Conservation (phyloP, 2,797 vertebrate genomes). For the Poecilia velifera region DNA sequence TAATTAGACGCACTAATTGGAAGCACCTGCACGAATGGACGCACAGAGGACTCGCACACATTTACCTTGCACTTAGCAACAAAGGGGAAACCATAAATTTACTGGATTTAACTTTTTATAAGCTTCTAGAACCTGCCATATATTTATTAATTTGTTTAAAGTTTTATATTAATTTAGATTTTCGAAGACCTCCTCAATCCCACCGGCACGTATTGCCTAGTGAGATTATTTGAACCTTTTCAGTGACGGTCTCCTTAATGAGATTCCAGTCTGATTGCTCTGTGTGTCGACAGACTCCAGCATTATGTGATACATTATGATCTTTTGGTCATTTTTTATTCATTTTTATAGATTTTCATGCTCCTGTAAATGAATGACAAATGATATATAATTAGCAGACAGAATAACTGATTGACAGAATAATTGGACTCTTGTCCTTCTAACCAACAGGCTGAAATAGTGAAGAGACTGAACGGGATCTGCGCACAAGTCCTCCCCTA, state of each 20-base stretch:
- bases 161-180: not conserved
- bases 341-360: not conserved
- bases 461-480: conserved; percentile 97
- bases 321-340: not conserved
- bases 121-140: not conserved
- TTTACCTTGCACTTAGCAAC: not conserved
- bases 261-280: not conserved
- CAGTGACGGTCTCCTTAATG: not conserved
- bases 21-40: not conserved
- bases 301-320: not conserved
- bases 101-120: not conserved
- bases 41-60: not conserved
- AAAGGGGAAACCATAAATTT: not conserved
- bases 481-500: conserved; percentile 97
- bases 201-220: not conserved
- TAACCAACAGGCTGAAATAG: conserved; percentile 90
- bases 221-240: not conserved
- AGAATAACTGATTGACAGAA: not conserved
- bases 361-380: not conserved
- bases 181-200: not conserved
- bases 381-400: not conserved
- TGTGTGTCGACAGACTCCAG: not conserved
- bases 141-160: not conserved
- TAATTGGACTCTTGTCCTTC: not conserved
- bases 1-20: not conserved